Conservation (phyloP, 2,113 vertebrate species). For the Turnix velox region DNA sequence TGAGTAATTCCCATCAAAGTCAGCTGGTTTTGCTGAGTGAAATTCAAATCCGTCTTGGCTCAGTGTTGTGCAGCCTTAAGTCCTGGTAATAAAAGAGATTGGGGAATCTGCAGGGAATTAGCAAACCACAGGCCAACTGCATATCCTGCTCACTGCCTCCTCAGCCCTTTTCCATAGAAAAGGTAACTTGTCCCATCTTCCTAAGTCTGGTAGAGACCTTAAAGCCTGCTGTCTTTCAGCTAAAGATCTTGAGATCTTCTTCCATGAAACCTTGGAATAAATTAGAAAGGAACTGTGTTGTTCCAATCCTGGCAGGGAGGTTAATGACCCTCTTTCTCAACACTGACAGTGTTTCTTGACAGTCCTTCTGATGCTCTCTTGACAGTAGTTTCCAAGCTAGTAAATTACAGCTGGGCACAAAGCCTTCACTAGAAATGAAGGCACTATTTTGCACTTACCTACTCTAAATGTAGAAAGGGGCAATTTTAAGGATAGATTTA, state of each 20-base stretch:
- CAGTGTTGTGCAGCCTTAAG: neutral
- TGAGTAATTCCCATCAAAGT: constrained; percentile 52
- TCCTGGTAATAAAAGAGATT: constrained; percentile 36
- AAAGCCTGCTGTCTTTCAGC: neutral
- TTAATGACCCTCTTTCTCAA: neutral
- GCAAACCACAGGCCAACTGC: constrained; percentile 12
- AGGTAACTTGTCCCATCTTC: neutral
- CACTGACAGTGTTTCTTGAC: neutral
- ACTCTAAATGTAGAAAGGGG: neutral
- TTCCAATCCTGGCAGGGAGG: neutral
- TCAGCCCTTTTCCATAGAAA: constrained; percentile 18
- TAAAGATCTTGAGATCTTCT: neutral
- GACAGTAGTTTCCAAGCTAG: neutral
- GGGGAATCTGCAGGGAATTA: constrained; percentile 12
- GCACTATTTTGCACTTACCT: neutral
- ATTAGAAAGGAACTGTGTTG: neutral
- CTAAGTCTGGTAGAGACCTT: neutral
- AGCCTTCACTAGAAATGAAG: neutral
- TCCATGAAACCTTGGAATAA: neutral
- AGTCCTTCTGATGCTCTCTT: constrained; percentile 6
- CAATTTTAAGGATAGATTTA: neutral
- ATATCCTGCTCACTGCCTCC: constrained; percentile 27
- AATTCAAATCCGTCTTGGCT: constrained; percentile 46
- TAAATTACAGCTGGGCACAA: constrained; percentile 12
- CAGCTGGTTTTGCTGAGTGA: constrained; percentile 47